These are phyloP conservation scores for Mobula hypostoma DNA, from an alignment of 2,113 vertebrate genomes.

Conservation along the genomic window DNA sequence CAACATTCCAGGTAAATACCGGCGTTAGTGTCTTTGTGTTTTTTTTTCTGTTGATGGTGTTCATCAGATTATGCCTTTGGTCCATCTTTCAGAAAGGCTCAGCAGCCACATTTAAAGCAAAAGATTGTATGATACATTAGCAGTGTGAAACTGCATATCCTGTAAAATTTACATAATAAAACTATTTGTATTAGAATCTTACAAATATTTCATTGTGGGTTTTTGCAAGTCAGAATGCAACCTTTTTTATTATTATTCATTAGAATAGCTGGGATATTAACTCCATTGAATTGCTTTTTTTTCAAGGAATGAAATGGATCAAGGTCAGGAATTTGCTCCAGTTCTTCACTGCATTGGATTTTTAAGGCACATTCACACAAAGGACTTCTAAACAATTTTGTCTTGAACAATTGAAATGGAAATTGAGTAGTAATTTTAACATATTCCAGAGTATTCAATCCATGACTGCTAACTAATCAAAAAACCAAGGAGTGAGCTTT, in stretches of 20 bases:
- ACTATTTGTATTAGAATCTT: not conserved
- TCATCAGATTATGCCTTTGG: not conserved
- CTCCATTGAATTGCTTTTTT: not conserved
- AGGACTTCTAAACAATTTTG: not conserved
- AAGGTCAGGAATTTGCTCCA: not conserved
- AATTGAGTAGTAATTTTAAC: not conserved
- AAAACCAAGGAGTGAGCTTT: not conserved
- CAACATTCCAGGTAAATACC: not conserved
- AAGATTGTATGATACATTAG: not conserved
- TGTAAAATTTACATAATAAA: not conserved
- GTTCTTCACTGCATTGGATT: not conserved
- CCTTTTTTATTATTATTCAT: not conserved
- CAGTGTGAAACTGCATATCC: not conserved
- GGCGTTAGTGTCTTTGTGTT: not conserved
- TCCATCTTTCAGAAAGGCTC: not conserved
- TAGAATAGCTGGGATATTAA: not conserved
- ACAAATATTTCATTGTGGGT: constrained; percentile 8
- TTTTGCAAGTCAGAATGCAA: not conserved
- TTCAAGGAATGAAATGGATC: not conserved
- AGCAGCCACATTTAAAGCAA: constrained; percentile 16
- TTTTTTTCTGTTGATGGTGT: not conserved
- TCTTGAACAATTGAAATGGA: not conserved
- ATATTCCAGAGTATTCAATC: not conserved
- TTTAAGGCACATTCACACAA: not conserved
- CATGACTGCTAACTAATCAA: not conserved